Evolutionary conservation across 2,797 vertebrate species (phyloP).

Genomic region (Neostethus bicornis): DNA sequence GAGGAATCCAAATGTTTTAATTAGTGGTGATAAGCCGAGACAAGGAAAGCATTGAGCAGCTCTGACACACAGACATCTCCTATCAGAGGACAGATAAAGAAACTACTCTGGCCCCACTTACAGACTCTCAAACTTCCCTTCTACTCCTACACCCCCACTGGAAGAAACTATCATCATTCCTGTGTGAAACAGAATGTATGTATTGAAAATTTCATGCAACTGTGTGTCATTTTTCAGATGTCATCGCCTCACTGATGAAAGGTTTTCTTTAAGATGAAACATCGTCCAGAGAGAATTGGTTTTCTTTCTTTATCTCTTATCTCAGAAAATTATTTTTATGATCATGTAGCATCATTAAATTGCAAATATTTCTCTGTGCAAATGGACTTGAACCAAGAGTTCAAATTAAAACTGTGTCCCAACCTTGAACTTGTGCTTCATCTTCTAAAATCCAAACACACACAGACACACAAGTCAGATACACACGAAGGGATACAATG

Average conservation of each 20-base stretch:
- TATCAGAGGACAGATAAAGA: slow-evolving; percentile 75
- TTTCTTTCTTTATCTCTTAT: background rate
- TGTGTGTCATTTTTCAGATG: background rate
- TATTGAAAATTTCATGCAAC: background rate
- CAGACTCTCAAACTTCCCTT: slow-evolving; percentile 56
- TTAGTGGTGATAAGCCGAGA: slow-evolving; percentile 80
- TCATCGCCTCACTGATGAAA: slow-evolving; percentile 3
- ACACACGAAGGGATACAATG: slow-evolving; percentile 28
- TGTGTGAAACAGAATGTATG: slow-evolving; percentile 1
- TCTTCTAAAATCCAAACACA: slow-evolving; percentile 19
- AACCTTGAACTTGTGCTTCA: slow-evolving; percentile 62
- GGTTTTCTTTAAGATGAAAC: background rate
- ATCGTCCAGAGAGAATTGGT: too few species aligned
- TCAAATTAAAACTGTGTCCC: slow-evolving; percentile 16
- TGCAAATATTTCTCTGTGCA: slow-evolving; percentile 27
- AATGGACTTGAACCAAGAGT: background rate
- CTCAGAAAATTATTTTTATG: background rate
- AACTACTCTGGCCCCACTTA: slow-evolving; percentile 78
- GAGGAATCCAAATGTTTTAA: slow-evolving; percentile 85
- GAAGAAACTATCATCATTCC: slow-evolving; percentile 18
- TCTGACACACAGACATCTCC: slow-evolving; percentile 63
- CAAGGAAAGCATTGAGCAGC: slow-evolving; percentile 74
- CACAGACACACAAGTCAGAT: background rate
- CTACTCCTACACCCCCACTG: slow-evolving; percentile 37
- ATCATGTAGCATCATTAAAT: background rate